phyloP scores from a whole-genome alignment of 2,888 invertebrate species.

The Portevinia maculata region DNA sequence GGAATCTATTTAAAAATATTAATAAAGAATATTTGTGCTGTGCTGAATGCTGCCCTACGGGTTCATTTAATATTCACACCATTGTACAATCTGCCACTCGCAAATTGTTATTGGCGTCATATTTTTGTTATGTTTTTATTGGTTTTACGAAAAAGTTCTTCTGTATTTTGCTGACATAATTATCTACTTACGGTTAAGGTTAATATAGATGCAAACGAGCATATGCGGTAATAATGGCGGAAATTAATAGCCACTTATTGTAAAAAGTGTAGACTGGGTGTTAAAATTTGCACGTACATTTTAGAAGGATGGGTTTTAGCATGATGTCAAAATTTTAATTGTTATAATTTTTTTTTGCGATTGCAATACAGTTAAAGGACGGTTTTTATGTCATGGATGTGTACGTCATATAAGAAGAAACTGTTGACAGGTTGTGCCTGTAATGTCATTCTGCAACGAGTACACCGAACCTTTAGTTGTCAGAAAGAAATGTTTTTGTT shows the following conservation, averaged over 20 bases:
- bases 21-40: not conserved
- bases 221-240: not conserved
- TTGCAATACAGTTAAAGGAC: too few relatives aligned
- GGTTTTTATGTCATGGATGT: too few relatives aligned
- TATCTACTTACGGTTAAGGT: conserved; percentile 31
- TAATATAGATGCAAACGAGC: conserved; percentile 32
- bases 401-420: too few relatives aligned
- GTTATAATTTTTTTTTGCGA: too few relatives aligned
- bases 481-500: too few relatives aligned
- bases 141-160: conserved; percentile 21
- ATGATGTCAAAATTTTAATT: not conserved
- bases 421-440: not conserved
- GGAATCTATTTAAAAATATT: conserved; percentile 17
- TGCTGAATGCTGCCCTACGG: conserved; percentile 44
- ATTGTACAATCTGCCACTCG: conserved; percentile 11
- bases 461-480: too few relatives aligned
- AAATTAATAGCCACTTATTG: conserved; percentile 6
- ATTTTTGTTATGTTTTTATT: conserved; percentile 21
- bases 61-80: conserved; percentile 50
- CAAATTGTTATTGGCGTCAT: not conserved
- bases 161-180: conserved; percentile 27
- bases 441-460: conserved; percentile 1
- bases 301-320: not conserved
- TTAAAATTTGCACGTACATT: not conserved
- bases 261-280: not conserved